Conservation (phyloP, 2,113 vertebrate species). For the Lethenteron camtschaticum region DNA sequence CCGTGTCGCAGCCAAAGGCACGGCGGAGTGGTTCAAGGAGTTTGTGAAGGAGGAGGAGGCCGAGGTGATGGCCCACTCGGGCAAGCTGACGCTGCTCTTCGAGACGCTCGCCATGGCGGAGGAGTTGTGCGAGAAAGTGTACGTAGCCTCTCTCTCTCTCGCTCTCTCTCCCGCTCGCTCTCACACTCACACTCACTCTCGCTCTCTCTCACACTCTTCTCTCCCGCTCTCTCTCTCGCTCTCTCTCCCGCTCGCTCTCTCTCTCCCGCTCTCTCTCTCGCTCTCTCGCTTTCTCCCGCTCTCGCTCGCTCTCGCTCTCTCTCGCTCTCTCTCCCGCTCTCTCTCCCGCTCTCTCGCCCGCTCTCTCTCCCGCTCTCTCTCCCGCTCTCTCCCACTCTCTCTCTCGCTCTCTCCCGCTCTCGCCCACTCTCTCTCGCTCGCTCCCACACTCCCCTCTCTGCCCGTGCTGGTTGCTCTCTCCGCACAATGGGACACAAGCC, state of each 20-base stretch:
- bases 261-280: not conserved
- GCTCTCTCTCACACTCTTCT: not conserved
- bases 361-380: too few species aligned
- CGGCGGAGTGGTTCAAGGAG: constrained; percentile 83
- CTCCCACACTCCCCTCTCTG: too few species aligned
- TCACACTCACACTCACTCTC: too few species aligned
- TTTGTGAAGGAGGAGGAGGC: constrained; percentile 76
- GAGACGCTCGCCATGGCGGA: constrained; percentile 91
- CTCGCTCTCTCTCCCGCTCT: too few species aligned
- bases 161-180: not conserved
- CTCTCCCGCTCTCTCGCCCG: too few species aligned
- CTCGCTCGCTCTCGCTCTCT: too few species aligned
- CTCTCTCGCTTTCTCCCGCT: not conserved
- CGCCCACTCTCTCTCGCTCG: too few species aligned
- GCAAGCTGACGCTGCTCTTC: constrained; percentile 72
- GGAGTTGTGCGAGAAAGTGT: constrained; percentile 94
- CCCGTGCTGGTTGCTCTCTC: too few species aligned
- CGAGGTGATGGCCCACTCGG: constrained; percentile 69
- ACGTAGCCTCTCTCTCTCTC: constrained; percentile 17
- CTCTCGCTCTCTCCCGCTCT: too few species aligned
- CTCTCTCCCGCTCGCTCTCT: not conserved
- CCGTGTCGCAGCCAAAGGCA: constrained; percentile 44
- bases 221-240: not conserved
- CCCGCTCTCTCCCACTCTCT: too few species aligned
- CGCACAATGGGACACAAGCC: too few species aligned